These are phyloP conservation scores for Pseudorhiza aurosa DNA, from an alignment of 30 jellyfish, hydroid and myxozoan species.

Conservation along the genomic window DNA sequence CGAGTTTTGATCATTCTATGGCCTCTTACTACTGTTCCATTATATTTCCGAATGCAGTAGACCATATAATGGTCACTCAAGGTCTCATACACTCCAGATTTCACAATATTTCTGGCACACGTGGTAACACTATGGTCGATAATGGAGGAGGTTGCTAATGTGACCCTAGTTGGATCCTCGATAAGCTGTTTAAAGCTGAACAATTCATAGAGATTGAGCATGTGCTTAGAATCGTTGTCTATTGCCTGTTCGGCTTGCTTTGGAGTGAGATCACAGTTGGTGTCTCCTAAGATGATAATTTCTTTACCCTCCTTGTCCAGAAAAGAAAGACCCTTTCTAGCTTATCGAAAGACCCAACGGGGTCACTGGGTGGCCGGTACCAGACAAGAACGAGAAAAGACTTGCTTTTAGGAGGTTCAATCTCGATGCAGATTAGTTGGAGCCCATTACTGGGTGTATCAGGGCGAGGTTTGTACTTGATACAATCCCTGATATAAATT, in stretches of 20 bases:
- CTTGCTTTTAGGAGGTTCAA: constrained; percentile 24
- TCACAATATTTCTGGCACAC: constrained; percentile 4
- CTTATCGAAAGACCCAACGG: constrained; percentile 35
- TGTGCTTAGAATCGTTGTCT: constrained; percentile 11
- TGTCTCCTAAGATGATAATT: constrained; percentile 41
- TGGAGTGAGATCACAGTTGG: constrained; percentile 5
- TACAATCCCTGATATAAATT: constrained; percentile 27
- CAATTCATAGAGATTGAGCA: constrained; percentile 14
- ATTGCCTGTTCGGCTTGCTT: too few species aligned
- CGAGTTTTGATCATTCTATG: constrained; percentile 7
- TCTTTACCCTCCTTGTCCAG: constrained; percentile 29
- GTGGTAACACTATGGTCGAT: constrained; percentile 45
- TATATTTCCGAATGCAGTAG: constrained; percentile 10
- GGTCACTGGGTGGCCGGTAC: constrained; percentile 57
- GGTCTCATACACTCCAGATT: constrained; percentile 33
- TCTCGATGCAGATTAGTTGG: constrained; percentile 31
- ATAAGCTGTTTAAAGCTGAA: constrained; percentile 37
- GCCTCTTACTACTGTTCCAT: neutral
- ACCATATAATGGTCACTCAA: constrained; percentile 33
- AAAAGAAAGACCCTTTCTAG: neutral
- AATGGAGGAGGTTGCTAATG: constrained; percentile 7
- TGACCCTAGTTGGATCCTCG: constrained; percentile 44
- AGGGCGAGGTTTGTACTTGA: constrained; percentile 2
- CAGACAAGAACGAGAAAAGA: constrained; percentile 1
- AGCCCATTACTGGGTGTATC: constrained; percentile 36